Base-by-base conservation (phyloP, 2,113 vertebrate species). In the Brienomyrus longianalis region DNA sequence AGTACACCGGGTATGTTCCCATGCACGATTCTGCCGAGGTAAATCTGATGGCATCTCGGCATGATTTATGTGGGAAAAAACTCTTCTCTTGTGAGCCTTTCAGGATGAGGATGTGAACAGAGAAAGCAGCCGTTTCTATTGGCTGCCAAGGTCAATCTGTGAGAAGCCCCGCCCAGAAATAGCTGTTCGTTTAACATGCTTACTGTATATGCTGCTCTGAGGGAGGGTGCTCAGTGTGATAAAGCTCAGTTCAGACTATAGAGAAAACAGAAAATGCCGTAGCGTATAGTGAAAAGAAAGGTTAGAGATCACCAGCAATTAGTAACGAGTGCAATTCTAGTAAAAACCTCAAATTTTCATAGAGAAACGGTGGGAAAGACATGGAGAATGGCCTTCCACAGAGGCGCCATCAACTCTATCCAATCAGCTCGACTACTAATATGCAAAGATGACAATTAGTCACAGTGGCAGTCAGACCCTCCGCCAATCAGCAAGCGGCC, bases 21-120 rank as follows among this genome's bases (percentile, higher is more conserved):
- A 87, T 35, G 51, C 27, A 31, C 3, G n/a, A 39, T n/a, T 35
- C 51, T 39, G 48, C 0, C 31, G 85, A 54, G 51, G 27, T 54
- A 87, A 87, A 27, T 54, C 27, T 54, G n/a, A 56, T 35, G 17
- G 85, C 51, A 56, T 19, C 51, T 19, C 50, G 8, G 50, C 15
- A 17, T n/a, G 50, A 87, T 87, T 87, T 39, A 35, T 31, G 27
- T 87, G 85, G 85, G 50, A 48, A 56, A 86, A 86, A 51, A 87
- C 7, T 87, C n/a, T 54, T 17, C 17, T 86, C 11, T 86, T 52
- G 47, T 51, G 15, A 86, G 23, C 23, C 8, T 87, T 54, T 54
- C 23, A 9, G 85, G 85, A 13, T n/a, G 19, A 48, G 23, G 21
- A 48, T 48, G 35, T 47, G 21, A 84, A 21, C 3, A n/a, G 17